These are phyloP conservation scores for Crotalus helleri DNA, from an alignment of 2,113 vertebrate species.

Conservation along the genomic window DNA sequence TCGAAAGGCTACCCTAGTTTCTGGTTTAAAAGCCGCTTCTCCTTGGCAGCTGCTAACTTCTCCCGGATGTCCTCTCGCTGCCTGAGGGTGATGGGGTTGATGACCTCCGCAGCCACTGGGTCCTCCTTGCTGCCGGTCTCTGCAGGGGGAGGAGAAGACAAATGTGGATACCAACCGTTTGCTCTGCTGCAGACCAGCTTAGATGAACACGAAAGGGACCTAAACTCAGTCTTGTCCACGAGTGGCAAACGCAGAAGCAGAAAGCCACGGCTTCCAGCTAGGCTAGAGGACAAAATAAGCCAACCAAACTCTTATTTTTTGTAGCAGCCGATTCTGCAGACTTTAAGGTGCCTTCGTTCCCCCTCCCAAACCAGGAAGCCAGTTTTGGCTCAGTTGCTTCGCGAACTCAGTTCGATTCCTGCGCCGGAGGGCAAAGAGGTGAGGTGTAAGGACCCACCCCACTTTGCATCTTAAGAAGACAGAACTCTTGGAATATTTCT, in stretches of 20 bases:
- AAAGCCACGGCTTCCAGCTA: too few species aligned
- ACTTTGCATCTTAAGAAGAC: too few species aligned
- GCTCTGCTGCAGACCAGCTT: too few species aligned
- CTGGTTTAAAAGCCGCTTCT: constrained; percentile 85
- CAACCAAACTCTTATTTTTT: background rate
- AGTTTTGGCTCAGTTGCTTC: background rate
- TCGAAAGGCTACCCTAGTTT: constrained; percentile 75
- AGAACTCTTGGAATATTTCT: too few species aligned
- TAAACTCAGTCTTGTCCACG: background rate
- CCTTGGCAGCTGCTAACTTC: constrained; percentile 86
- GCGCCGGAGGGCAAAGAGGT: background rate
- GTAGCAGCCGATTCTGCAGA: background rate
- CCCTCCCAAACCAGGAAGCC: background rate
- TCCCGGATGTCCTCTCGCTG: constrained; percentile 84
- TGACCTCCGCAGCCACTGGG: constrained; percentile 77
- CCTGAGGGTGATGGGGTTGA: constrained; percentile 78
- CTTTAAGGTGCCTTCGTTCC: background rate
- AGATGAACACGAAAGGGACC: too few species aligned
- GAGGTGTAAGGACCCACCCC: background rate
- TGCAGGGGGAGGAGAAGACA: constrained; percentile 27
- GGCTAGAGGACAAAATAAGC: background rate
- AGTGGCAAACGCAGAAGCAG: too few species aligned
- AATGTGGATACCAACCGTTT: background rate
- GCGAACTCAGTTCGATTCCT: background rate
- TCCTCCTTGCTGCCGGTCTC: constrained; percentile 88